These are phyloP conservation scores for Electrona antarctica DNA, from an alignment of 2,113 vertebrate genomes.

Conservation along the genomic window DNA sequence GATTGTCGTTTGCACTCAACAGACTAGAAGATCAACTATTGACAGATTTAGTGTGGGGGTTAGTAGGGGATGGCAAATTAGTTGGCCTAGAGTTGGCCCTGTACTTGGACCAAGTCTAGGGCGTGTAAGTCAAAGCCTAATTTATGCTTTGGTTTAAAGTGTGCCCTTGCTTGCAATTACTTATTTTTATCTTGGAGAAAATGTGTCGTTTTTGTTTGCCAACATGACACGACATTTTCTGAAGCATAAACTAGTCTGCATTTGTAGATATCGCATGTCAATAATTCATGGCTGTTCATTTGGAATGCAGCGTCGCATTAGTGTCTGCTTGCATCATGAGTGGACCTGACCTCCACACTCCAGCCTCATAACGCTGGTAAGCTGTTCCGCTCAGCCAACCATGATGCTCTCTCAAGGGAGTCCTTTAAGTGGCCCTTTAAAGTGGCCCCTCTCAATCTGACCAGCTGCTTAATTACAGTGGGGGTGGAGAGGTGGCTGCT, in stretches of 20 bases:
- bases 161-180: no score
- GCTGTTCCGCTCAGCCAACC: slow-evolving; percentile 48
- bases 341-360: slow-evolving; percentile 54
- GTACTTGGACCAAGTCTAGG: no score
- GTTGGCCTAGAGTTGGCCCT: no score
- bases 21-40: no score
- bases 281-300: slow-evolving; percentile 62
- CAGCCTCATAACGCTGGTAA: slow-evolving; percentile 37
- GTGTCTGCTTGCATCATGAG: slow-evolving; percentile 42
- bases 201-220: no score
- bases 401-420: slow-evolving; percentile 55
- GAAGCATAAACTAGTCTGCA: background rate
- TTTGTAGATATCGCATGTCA: slow-evolving; percentile 53
- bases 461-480: slow-evolving; percentile 56
- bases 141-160: no score
- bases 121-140: no score
- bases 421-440: slow-evolving; percentile 33
- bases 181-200: no score
- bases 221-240: no score
- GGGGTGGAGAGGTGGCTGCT: background rate
- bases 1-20: no score
- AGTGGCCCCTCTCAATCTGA: slow-evolving; percentile 41
- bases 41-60: no score
- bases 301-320: slow-evolving; percentile 60
- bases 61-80: no score